Evolutionary conservation across 2,797 vertebrate genomes (phyloP).

Genomic region (Lacerta agilis): DNA sequence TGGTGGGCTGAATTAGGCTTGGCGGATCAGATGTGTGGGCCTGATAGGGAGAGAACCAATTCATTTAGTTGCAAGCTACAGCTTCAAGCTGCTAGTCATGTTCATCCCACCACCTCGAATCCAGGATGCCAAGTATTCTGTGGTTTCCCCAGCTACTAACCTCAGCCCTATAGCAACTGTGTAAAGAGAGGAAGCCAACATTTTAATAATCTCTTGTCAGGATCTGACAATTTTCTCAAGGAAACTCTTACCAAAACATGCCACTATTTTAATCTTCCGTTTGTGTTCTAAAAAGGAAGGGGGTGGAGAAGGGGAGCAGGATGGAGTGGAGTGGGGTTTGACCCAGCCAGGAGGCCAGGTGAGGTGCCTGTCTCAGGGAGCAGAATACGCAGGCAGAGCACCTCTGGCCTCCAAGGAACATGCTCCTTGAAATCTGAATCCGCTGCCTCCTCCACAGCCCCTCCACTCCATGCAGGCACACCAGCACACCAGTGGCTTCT

Average conservation of each 20-base stretch:
- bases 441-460: too few relatives aligned
- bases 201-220: background rate
- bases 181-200: background rate
- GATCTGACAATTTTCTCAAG: constrained; percentile 7
- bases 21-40: background rate
- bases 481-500: too few relatives aligned
- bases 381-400: too few relatives aligned
- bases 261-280: constrained; percentile 17
- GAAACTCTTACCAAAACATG: background rate
- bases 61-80: background rate
- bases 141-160: background rate
- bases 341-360: too few relatives aligned
- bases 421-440: too few relatives aligned
- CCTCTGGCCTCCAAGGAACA: too few relatives aligned
- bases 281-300: too few relatives aligned
- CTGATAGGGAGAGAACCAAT: background rate
- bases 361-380: too few relatives aligned
- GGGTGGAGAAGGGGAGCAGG: too few relatives aligned
- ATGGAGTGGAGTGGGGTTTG: too few relatives aligned
- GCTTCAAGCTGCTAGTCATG: background rate
- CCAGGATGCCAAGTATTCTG: background rate
- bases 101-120: background rate
- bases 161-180: background rate
- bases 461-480: too few relatives aligned
- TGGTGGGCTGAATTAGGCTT: background rate